Base-by-base conservation (phyloP, 2,888 invertebrate species). In the Drosophila leonis region DNA sequence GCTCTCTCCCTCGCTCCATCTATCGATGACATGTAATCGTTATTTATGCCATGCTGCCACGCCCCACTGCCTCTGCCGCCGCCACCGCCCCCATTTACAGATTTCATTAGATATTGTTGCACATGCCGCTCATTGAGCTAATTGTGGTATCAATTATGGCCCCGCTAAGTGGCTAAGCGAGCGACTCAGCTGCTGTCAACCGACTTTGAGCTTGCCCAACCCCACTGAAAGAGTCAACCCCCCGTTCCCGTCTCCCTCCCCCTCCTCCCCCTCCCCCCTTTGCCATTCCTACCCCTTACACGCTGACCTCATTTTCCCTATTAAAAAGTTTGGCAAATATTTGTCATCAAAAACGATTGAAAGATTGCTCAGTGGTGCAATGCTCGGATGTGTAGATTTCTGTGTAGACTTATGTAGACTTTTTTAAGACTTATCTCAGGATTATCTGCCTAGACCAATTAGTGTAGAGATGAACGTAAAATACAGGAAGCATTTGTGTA, bases 61-160 rank as follows among this genome's bases (percentile, higher is more conserved):
- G 69, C 78, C 77, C 65, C 68, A 18, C 35, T 55, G 31, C n/a
- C 31, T 12, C 8, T 12, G 24, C 24, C 24, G 24, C 24, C 4
- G 35, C 15, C 6, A 4, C 48, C 29, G 5, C 57, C 29, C n/a
- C 54, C 60, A 0, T 15, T 12, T 10, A 59, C 31, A 54, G 66
- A 78, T 83, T 78, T 72, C 69, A 83, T 80, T 83, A 75, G 77
- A 63, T 70, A 62, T 39, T 68, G 51, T 46, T 67, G 74, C 75
- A 70, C 68, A 75, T 68, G 75, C 71, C 71, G 64, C 76, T 75
- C 66, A 64, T 65, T 72, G 78, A 31, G 72, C 83, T 81, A 83
- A 85, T 83, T 83, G 83, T 77, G 83, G 83, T 77, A 65, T 79
- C 81, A 83, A 83, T 86, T 86, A 83, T 83, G 65, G 71, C 81